Evolutionary conservation across 2,888 invertebrate species (phyloP).

Genomic region (Sarcophaga caerulescens): DNA sequence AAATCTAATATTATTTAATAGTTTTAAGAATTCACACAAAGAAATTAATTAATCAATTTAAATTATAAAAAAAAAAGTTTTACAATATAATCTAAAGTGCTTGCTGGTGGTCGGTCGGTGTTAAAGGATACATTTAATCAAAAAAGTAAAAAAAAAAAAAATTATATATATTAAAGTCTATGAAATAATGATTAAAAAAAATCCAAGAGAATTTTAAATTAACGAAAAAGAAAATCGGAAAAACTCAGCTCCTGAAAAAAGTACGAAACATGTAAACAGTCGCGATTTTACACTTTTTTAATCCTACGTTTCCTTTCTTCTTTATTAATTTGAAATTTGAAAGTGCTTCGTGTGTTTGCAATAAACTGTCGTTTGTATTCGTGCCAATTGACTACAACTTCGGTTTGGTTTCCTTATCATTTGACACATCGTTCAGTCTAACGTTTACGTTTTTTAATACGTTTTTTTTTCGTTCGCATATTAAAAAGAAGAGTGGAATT

Average conservation of each 20-base stretch:
- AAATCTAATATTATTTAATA: not conserved
- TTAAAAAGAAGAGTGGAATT: constrained; percentile 36
- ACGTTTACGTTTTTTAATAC: constrained; percentile 39
- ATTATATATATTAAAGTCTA: not conserved
- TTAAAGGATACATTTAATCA: constrained; percentile 21
- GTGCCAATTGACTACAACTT: constrained; percentile 38
- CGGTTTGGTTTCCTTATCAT: constrained; percentile 46
- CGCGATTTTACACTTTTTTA: constrained; percentile 2
- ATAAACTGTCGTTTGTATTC: constrained; percentile 37
- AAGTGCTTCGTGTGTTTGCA: constrained; percentile 56
- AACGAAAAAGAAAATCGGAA: not conserved
- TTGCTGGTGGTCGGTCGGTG: constrained; percentile 68
- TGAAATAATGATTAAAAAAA: not conserved
- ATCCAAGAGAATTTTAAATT: not conserved
- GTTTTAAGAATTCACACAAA: too few species aligned
- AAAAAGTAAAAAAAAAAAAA: constrained; percentile 1
- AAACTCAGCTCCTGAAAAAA: not conserved
- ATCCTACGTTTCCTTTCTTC: constrained; percentile 8
- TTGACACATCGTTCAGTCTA: constrained; percentile 41
- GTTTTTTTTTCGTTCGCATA: constrained; percentile 1
- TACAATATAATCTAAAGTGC: constrained; percentile 41
- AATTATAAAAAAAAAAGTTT: constrained; percentile 19
- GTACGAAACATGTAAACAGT: constrained; percentile 29
- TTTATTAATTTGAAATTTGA: constrained; percentile 36
- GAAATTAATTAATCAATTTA: constrained; percentile 7